These are phyloP conservation scores for Danio rerio DNA, from an alignment of 2,113 vertebrate genomes.

Conservation along the genomic window DNA sequence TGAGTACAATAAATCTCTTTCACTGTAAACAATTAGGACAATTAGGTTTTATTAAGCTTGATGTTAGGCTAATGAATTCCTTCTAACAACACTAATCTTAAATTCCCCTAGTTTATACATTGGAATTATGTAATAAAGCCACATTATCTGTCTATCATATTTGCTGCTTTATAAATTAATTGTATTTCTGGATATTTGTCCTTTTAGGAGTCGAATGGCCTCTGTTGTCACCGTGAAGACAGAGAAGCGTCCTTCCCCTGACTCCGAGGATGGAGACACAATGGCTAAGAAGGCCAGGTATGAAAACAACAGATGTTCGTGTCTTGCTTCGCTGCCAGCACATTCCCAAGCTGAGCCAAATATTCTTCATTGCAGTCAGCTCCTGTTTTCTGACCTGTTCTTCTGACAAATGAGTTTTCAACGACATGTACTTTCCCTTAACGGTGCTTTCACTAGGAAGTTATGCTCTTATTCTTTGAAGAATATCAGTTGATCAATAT, in stretches of 20 bases:
- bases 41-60: neutral
- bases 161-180: neutral
- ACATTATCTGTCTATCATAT: neutral
- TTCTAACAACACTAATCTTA: neutral
- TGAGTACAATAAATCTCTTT: neutral
- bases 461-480: neutral
- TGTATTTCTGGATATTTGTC: neutral
- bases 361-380: neutral
- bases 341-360: neutral
- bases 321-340: conserved; percentile 7
- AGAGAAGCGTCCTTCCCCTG: conserved; percentile 79
- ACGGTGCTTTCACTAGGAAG: neutral
- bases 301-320: conserved; percentile 40
- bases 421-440: neutral
- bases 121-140: neutral
- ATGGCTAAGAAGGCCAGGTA: conserved; percentile 93
- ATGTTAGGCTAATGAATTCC: neutral
- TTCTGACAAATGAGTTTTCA: neutral
- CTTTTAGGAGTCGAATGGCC: conserved; percentile 89
- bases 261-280: conserved; percentile 84
- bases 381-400: neutral
- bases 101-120: too few relatives aligned
- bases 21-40: neutral
- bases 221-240: conserved; percentile 83
- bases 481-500: neutral